A percentile compares a stretch with the other conserved stretches of the same genome.
phyloP scores from a whole-genome alignment of 2,113 vertebrate genomes.

The Scortum barcoo region DNA sequence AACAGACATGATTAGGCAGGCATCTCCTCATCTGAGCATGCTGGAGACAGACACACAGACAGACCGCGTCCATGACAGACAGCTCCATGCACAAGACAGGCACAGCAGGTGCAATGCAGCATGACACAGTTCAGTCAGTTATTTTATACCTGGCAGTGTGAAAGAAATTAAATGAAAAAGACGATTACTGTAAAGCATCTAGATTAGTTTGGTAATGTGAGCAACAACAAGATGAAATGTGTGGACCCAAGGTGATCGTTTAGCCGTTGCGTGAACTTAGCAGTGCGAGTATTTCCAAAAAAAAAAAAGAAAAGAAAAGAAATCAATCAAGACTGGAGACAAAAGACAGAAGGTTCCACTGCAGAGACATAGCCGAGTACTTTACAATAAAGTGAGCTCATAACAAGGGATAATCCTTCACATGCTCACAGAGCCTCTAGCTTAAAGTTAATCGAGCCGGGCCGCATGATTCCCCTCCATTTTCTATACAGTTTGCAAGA shows the following conservation, averaged over 20 bases:
- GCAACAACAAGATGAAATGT: slow-evolving; percentile 51
- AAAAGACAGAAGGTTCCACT: slow-evolving; percentile 28
- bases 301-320: slow-evolving; percentile 13
- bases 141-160: slow-evolving; percentile 2
- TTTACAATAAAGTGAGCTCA: slow-evolving; percentile 68
- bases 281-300: not conserved
- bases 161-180: not conserved
- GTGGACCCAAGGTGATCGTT: slow-evolving; percentile 34
- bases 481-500: slow-evolving; percentile 64
- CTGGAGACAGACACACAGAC: slow-evolving; percentile 58
- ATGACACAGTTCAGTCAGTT: slow-evolving; percentile 42
- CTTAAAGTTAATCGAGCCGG: slow-evolving; percentile 71
- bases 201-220: slow-evolving; percentile 55
- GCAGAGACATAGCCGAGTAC: slow-evolving; percentile 32
- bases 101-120: slow-evolving; percentile 63
- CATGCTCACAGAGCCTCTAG: slow-evolving; percentile 56
- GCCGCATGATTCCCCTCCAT: slow-evolving; percentile 50
- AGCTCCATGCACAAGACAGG: slow-evolving; percentile 65
- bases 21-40: slow-evolving; percentile 74
- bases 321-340: slow-evolving; percentile 17
- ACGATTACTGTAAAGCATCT: slow-evolving; percentile 42
- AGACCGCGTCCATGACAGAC: slow-evolving; percentile 51
- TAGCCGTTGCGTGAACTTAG: slow-evolving; percentile 30
- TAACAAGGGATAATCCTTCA: slow-evolving; percentile 74
- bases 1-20: slow-evolving; percentile 78